Evolutionary conservation across 2,888 invertebrate species (phyloP), one percentile per base, ranked within the genome.

Genomic region (Embidobia sp.): DNA sequence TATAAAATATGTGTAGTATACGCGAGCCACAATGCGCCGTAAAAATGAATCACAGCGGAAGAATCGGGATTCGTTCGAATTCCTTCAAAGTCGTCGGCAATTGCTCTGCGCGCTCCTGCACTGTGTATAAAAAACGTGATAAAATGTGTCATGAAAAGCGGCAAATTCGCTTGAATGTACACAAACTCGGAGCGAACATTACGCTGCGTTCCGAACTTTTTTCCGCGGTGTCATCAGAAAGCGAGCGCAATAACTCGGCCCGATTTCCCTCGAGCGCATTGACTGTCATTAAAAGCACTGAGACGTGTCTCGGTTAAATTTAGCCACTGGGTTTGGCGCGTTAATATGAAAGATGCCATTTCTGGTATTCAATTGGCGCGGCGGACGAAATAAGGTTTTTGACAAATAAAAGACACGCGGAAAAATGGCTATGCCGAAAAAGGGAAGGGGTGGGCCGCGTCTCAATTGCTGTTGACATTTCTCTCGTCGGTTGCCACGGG

Each of bases 381-480:
- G 11, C 19, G 10, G 57, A 10, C 7, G 13, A n/a, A 29, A 29
- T 2, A 29, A 26, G 7, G 16, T 6, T 4, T 22, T 22, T 22
- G n/a, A n/a, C n/a, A 11, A 22, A 10, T 42, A 7, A 42, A 3
- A n/a, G n/a, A n/a, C n/a, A n/a, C n/a, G n/a, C n/a, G n/a, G n/a
- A n/a, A n/a, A n/a, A n/a, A n/a, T n/a, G n/a, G n/a, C n/a, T n/a
- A n/a, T n/a, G n/a, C n/a, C n/a, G n/a, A 29, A 16, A 48, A n/a
- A 29, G 10, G 6, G 2, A 57, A 8, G 18, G 13, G 15, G 26
- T 19, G 15, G 22, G 33, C 22, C 13, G 33, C 33, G 49, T 70
- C 51, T 70, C 70, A 70, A 70, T 70, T 61, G 13, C 29, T 67
- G 67, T 67, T 67, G 59, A 70, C 59, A 35, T 70, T 61, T 70